These are phyloP conservation scores for Bellardia pandia DNA, from an alignment of 2,888 invertebrate genomes.

Conservation along the genomic window DNA sequence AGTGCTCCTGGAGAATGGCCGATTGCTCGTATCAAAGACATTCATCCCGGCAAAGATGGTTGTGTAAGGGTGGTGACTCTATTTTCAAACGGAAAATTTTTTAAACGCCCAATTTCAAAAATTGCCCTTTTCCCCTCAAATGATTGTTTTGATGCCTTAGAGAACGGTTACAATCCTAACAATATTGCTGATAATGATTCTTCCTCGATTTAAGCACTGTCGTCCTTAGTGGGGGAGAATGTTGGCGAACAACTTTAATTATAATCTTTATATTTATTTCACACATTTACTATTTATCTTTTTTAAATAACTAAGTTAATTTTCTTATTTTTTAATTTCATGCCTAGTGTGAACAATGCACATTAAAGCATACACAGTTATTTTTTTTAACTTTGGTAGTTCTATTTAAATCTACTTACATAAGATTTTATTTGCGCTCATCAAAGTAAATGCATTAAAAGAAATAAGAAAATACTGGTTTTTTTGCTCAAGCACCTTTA, in stretches of 20 bases:
- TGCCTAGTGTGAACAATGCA: too few relatives aligned
- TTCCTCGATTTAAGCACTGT: neutral
- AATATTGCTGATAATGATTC: neutral
- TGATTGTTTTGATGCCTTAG: neutral
- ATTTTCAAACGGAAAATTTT: constrained; percentile 28
- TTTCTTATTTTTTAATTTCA: too few relatives aligned
- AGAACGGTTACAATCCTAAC: neutral
- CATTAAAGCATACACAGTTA: too few relatives aligned
- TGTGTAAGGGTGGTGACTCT: constrained; percentile 53
- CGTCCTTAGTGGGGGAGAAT: constrained; percentile 1
- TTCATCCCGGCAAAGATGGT: constrained; percentile 50
- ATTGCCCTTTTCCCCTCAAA: constrained; percentile 27
- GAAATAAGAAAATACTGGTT: too few relatives aligned
- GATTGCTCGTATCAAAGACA: constrained; percentile 32
- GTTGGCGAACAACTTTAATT: neutral
- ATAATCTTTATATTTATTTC: too few relatives aligned
- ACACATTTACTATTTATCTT: too few relatives aligned
- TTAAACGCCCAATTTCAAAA: constrained; percentile 47
- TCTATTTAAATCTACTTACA: too few relatives aligned
- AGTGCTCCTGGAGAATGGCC: constrained; percentile 50
- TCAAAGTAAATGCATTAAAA: too few relatives aligned
- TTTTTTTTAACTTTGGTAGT: too few relatives aligned
- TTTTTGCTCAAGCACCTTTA: too few relatives aligned
- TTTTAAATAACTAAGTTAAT: too few relatives aligned
- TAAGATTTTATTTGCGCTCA: too few relatives aligned